Evolutionary conservation across 2,888 invertebrate species (phyloP), one percentile per base, ranked within the genome.

Genomic region (Deilephila porcellus): DNA sequence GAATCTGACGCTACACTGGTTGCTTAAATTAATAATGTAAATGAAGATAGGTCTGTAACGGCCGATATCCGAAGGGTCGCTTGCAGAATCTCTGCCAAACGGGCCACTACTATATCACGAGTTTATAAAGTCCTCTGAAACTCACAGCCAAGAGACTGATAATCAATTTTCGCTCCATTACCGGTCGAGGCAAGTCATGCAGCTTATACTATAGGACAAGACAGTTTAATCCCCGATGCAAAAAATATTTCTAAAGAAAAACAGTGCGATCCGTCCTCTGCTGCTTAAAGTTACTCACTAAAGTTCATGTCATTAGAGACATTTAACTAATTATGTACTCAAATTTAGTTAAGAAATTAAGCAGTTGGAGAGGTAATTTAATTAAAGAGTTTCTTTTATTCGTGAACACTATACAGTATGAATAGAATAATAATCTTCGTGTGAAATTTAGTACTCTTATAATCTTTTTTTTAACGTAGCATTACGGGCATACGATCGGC

Each of bases 1-100:
- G 53, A 19, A 17, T 56, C 17, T n/a, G 17, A 56, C n/a, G 6
- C 34, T 34, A 64, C 64, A 37, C 14, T 34, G 56, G 64, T 63
- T 86, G 78, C 85, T 87, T 89, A 92, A 56, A 56, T 90, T 90
- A 90, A 89, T 91, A 90, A 91, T 90, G 90, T 86, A 89, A 90
- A 91, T 89, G 84, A 86, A 83, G 83, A 85, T 86, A 83, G 84
- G 85, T 82, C 85, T 88, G 86, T 86, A 87, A 82, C 84, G 85
- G 86, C 83, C 85, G 87, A 88, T 90, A 86, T 83, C 82, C 82
- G 83, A 85, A 82, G 84, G 83, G 85, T 84, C 81, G 82, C 84
- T 84, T 79, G 85, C 85, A 83, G 88, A 89, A 86, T 83, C 85
- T 78, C 77, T 77, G 78, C 76, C 80, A 82, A 77, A 79, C 76